phyloP scores from a whole-genome alignment of 2,888 invertebrate species.

The Parthenolecanium corni region DNA sequence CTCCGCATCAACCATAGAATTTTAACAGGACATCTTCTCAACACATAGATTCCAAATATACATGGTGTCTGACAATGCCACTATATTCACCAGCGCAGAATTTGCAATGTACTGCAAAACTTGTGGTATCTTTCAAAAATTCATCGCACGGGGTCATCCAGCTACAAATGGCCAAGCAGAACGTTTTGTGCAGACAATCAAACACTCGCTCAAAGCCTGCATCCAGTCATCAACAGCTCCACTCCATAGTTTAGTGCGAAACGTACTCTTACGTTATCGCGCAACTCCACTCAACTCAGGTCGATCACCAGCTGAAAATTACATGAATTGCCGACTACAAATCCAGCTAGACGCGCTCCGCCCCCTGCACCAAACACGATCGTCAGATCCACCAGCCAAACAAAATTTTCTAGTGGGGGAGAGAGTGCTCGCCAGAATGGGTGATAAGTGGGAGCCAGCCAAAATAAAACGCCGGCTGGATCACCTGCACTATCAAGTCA shows the following conservation, averaged over 20 bases:
- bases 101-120: constrained; percentile 32
- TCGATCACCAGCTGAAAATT: neutral
- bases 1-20: neutral
- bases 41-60: neutral
- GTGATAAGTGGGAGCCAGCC: neutral
- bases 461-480: neutral
- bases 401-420: neutral
- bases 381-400: neutral
- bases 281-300: neutral
- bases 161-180: constrained; percentile 31
- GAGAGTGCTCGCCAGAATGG: constrained; percentile 30
- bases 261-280: neutral
- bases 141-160: constrained; percentile 28
- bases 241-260: neutral
- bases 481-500: neutral
- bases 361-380: neutral
- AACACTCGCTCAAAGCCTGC: constrained; percentile 13
- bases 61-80: constrained; percentile 22
- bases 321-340: neutral
- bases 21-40: neutral
- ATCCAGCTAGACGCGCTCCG: neutral
- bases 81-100: constrained; percentile 11
- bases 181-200: constrained; percentile 30
- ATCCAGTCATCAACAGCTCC: neutral
- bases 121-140: constrained; percentile 31